Base-by-base conservation (phyloP, 2,888 invertebrate genomes). In the Drosophila kuntzei region DNA sequence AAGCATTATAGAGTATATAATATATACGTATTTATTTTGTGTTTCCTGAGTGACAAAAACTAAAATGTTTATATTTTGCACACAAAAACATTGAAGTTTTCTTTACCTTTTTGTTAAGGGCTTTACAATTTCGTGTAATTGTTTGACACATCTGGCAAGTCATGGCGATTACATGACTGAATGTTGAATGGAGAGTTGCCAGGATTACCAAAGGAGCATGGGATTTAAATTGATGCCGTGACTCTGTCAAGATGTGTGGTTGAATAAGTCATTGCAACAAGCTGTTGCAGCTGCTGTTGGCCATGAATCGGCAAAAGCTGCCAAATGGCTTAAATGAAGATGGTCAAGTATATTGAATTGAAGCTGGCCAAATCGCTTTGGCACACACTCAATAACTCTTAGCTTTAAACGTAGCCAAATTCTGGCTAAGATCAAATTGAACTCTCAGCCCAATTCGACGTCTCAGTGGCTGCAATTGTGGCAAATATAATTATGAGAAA, bases 161-260 rank as follows among this genome's bases (percentile, higher is more conserved):
- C 87, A 80, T 57, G 64, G 49, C 57, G 32, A 78, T 78, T 78
- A 78, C 69, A 69, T 44, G 78, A 63, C 49, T 73, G 74, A 73
- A 43, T 63, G 68, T 22, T 12, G 43, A 62, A 22, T 44, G 46
- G n/a, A 46, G 25, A 18, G 36, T 20, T 46, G 57, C 27, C 44
- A 57, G 57, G 22, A 57, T 29, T 36, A 27, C 12, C 6, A 16
- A 32, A 47, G 29, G 11, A 46, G 16, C 22, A 2, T n/a, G 16
- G 55, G 47, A 36, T 55, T 61, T 82, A 69, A 66, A 79, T 79
- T 58, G 64, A 51, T 63, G 66, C 61, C 64, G 77, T 77, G 87
- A 76, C 72, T 79, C 50, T 55, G 71, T 36, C 50, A 51, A 71
- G 29, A 43, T 65, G 37, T 43, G 53, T 62, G 59, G 7, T 41